phyloP scores from a whole-genome alignment of 2,113 vertebrate species.

The Helogale parvula region DNA sequence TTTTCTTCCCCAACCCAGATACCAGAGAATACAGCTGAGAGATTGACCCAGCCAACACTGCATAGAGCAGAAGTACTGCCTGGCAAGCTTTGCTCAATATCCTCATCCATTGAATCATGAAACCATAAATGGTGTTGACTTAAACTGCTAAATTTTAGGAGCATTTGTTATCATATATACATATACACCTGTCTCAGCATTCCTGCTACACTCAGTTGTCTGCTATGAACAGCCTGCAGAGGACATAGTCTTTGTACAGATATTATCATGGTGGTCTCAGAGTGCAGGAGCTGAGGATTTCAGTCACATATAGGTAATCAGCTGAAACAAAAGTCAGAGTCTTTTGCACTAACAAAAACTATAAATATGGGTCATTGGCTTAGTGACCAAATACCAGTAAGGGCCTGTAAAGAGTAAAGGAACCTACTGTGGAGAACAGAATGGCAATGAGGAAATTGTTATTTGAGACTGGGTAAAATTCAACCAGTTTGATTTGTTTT shows the following conservation, averaged over 20 bases:
- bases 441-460: not conserved
- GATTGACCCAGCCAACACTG: not conserved
- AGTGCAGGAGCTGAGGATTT: not conserved
- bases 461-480: not conserved
- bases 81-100: not conserved
- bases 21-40: not conserved
- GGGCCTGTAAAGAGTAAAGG: not conserved
- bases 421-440: not conserved
- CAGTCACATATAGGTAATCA: not conserved
- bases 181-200: not conserved
- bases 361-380: not conserved
- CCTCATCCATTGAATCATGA: not conserved
- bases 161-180: not conserved
- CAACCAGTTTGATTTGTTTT: not conserved
- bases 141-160: not conserved
- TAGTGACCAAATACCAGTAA: not conserved
- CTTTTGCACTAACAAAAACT: not conserved
- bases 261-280: not conserved
- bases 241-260: not conserved
- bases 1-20: not conserved
- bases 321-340: not conserved
- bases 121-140: not conserved
- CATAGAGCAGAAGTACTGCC: not conserved
- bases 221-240: not conserved
- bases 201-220: not conserved